A percentile compares a stretch with the other conserved stretches of the same genome.
Evolutionary conservation across 2,113 vertebrate species (phyloP).

Genomic region (Vanacampus margaritifer): DNA sequence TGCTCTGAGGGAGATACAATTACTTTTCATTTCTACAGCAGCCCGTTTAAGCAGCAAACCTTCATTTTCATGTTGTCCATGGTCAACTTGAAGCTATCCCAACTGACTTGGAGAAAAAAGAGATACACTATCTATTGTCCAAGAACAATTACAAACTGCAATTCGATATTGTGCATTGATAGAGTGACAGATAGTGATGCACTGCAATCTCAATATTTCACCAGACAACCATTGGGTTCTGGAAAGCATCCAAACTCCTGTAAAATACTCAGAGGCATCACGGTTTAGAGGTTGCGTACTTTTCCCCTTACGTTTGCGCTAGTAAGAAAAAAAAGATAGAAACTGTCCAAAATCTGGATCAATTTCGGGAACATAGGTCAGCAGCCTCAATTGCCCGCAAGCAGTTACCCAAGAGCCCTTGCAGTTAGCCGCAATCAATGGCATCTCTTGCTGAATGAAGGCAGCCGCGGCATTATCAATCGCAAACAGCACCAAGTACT

Average conservation of each 20-base stretch:
- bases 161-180: too few relatives aligned
- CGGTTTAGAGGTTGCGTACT: neutral
- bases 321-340: neutral
- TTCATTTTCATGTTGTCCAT: neutral
- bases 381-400: constrained; percentile 2
- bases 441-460: neutral
- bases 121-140: too few relatives aligned
- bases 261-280: neutral
- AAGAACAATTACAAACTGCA: too few relatives aligned
- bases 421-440: constrained; percentile 3
- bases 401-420: neutral
- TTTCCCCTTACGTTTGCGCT: neutral
- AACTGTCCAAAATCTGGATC: constrained; percentile 1
- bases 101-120: too few relatives aligned
- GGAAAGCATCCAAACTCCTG: too few relatives aligned
- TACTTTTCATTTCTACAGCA: neutral
- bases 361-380: constrained; percentile 3
- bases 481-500: neutral
- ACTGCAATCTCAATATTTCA: too few relatives aligned
- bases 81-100: too few relatives aligned
- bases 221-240: too few relatives aligned
- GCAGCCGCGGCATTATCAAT: neutral
- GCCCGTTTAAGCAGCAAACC: neutral
- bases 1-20: too few relatives aligned
- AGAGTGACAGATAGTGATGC: too few relatives aligned